These are phyloP conservation scores for Cephus pulcher DNA, from an alignment of 2,888 invertebrate species.

Conservation along the genomic window DNA sequence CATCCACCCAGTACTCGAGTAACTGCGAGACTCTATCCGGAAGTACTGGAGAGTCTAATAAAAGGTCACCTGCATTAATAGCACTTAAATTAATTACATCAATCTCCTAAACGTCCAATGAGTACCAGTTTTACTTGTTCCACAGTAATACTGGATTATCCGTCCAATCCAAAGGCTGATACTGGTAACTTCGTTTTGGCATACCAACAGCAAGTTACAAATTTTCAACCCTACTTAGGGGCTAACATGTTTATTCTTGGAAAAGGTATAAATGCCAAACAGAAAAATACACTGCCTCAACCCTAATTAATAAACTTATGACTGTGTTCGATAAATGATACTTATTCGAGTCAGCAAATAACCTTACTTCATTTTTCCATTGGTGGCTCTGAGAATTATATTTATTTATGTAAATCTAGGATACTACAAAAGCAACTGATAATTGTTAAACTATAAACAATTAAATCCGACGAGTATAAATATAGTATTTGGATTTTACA, in stretches of 20 bases:
- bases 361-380: neutral
- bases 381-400: neutral
- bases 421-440: neutral
- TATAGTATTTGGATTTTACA: too few species aligned
- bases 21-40: conserved; percentile 84
- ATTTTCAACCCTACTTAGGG: conserved; percentile 83
- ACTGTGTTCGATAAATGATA: neutral
- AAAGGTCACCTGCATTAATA: conserved; percentile 75
- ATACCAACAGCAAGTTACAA: conserved; percentile 80
- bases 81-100: neutral
- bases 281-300: neutral
- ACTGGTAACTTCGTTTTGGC: conserved; percentile 84
- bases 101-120: neutral
- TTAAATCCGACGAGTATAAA: too few species aligned
- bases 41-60: conserved; percentile 84
- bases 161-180: conserved; percentile 77
- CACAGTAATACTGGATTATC: conserved; percentile 83
- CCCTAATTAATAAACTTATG: neutral
- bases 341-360: too few species aligned
- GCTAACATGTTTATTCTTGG: conserved; percentile 77
- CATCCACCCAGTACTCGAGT: conserved; percentile 81
- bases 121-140: conserved; percentile 37
- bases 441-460: neutral
- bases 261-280: conserved; percentile 68
- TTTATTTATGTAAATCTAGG: neutral